Conservation (phyloP, 1,140 invertebrate genomes). For the Tetragnatha versicolor region DNA sequence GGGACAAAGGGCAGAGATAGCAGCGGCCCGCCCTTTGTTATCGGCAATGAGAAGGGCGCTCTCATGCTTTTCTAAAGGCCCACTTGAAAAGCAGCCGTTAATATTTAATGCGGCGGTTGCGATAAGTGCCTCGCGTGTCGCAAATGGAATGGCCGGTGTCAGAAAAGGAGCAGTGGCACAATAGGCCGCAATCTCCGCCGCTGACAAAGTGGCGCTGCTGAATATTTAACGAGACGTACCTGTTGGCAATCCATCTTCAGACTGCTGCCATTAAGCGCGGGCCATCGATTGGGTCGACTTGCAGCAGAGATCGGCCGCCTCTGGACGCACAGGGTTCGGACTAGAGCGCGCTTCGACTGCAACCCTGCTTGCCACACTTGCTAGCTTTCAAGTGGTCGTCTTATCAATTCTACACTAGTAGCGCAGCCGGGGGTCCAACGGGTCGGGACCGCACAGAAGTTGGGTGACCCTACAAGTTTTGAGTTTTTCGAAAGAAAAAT, state of each 20-base stretch:
- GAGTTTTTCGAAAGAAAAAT: too few species aligned
- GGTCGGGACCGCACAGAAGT: too few species aligned
- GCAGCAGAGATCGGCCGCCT: not conserved
- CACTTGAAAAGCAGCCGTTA: conserved; percentile 44
- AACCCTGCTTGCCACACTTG: too few species aligned
- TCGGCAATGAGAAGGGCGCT: conserved; percentile 33
- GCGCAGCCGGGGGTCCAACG: too few species aligned
- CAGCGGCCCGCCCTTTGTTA: conserved; percentile 17
- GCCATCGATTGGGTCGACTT: not conserved
- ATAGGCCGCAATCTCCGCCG: conserved; percentile 48
- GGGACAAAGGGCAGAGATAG: not conserved
- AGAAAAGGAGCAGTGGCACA: conserved; percentile 33
- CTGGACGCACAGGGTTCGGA: too few species aligned
- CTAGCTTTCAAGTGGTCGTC: too few species aligned
- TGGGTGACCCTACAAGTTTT: too few species aligned
- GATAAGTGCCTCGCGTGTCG: conserved; percentile 40
- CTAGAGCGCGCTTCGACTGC: too few species aligned
- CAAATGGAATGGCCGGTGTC: conserved; percentile 22
- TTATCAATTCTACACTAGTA: too few species aligned
- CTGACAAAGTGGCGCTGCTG: conserved; percentile 37
- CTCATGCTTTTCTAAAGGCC: conserved; percentile 38
- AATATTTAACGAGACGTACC: conserved; percentile 46
- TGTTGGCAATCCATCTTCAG: conserved; percentile 46
- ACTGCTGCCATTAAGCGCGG: not conserved
- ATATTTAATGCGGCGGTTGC: conserved; percentile 45